A percentile compares a stretch with the other conserved stretches of the same genome.
Conservation (phyloP, 2,888 invertebrate species). For the Lasiommata megera region DNA sequence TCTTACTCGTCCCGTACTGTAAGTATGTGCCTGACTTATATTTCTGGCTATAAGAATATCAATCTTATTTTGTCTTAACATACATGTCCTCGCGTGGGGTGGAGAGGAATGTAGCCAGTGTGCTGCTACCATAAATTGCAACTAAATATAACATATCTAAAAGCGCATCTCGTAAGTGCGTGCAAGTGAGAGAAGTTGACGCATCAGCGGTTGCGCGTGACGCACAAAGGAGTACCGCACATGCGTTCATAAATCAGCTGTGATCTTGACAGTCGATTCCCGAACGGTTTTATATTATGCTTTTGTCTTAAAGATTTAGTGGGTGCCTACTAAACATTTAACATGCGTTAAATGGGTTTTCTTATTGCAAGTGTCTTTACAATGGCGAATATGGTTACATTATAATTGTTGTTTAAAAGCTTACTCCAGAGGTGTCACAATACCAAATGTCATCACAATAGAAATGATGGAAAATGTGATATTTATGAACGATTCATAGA, state of each 20-base stretch:
- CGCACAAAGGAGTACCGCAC: conserved; percentile 52
- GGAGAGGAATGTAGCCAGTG: no score
- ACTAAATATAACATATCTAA: conserved; percentile 3
- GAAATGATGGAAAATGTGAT: no score
- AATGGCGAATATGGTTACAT: no score
- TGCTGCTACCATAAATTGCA: neutral
- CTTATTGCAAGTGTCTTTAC: conserved; percentile 1
- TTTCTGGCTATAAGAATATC: no score
- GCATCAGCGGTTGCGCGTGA: conserved; percentile 41
- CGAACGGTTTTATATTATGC: conserved; percentile 21
- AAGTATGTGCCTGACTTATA: no score
- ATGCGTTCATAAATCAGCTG: conserved; percentile 57
- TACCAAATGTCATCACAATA: no score
- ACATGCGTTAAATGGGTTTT: neutral
- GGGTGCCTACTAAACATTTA: neutral
- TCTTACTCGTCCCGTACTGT: no score
- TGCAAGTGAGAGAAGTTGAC: conserved; percentile 31
- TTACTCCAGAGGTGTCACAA: no score
- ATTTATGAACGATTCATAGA: no score
- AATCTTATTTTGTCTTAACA: no score
- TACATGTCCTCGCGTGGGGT: no score
- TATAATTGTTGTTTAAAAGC: neutral
- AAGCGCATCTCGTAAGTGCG: conserved; percentile 6
- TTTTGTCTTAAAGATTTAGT: conserved; percentile 17
- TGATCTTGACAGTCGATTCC: conserved; percentile 53